A percentile compares a stretch with the other conserved stretches of the same genome.
phyloP scores from a whole-genome alignment of 2,888 invertebrate species.

The Yponomeuta evonymella region DNA sequence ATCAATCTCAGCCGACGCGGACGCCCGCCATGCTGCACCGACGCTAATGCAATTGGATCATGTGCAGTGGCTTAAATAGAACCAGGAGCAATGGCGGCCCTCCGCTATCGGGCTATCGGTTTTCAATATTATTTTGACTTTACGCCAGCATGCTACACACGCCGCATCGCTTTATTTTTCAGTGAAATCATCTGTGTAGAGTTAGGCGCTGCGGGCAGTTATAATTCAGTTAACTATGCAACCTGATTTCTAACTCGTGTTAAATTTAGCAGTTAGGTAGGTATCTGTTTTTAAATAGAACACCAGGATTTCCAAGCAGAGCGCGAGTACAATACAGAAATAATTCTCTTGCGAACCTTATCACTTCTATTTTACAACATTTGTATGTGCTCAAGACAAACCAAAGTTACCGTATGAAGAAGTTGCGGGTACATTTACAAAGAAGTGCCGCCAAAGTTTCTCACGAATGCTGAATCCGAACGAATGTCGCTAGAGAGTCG shows the following conservation, averaged over 20 bases:
- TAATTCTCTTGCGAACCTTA: not conserved
- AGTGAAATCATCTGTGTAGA: not conserved
- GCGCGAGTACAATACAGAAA: not conserved
- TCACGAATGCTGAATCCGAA: conserved; percentile 48
- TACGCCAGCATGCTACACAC: not conserved
- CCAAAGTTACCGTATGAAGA: conserved; percentile 1
- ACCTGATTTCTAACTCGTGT: not conserved
- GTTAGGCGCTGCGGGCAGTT: not conserved
- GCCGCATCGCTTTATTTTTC: not conserved
- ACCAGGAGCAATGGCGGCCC: not conserved
- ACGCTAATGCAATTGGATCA: not conserved
- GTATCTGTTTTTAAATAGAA: too few relatives aligned
- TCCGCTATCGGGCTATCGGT: not conserved
- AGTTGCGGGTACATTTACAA: conserved; percentile 2
- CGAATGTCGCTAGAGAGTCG: conserved; percentile 73
- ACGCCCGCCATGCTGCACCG: not conserved
- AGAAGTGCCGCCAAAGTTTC: conserved; percentile 42
- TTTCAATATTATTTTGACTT: not conserved
- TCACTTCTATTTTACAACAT: not conserved
- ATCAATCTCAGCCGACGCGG: conserved; percentile 2
- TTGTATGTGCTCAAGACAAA: not conserved
- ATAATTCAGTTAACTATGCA: not conserved
- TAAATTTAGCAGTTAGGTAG: too few relatives aligned
- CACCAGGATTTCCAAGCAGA: not conserved
- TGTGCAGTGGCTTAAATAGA: conserved; percentile 3